Base-by-base conservation (phyloP, 1,140 invertebrate genomes). In the Latrodectus geometricus region DNA sequence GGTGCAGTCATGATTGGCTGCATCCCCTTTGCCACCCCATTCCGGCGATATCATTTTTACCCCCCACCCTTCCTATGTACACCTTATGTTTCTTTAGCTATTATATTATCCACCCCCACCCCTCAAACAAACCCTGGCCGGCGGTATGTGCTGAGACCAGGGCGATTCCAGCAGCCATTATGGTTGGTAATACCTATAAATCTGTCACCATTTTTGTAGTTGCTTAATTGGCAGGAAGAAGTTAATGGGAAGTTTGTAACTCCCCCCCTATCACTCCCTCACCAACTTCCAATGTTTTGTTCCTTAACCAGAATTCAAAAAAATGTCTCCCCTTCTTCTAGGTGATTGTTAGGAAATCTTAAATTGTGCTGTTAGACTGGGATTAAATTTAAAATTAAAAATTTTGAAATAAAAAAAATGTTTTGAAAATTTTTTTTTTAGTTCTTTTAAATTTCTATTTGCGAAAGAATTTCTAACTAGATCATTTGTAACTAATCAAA, bases 161-260 rank as follows among this genome's bases (percentile, higher is more conserved):
- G 65, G 82, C 66, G 49, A 70, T 77, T 86, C 48, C 66, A 15
- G 23, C 14, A 68, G 83, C 83, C 83, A 86, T 86, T 77, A 86
- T 86, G 83, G 83, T 86, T 50, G 74, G 83, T 72, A 86, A 86
- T 86, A 86, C 83, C 83, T 70, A 86, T 86, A 86, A 86, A 86
- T 86, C 83, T 86, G 83, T 86, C 83, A 86, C 83, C 83, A 86
- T 86, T 86, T 86, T 86, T 86, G 83, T 86, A 86, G 83, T 86
- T 86, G 83, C 83, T 86, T 86, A 86, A 86, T 86, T 86, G 83
- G 83, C 83, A 86, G 83, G 83, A 86, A 86, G 83, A 86, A 86
- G 74, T 86, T 86, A 86, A 86, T 86, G 83, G 83, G 83, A 72
- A 86, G 83, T 86, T 61, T 61, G 54, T 61, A 61, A 50, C 61